These are phyloP conservation scores for Drosophila ambigua DNA, from an alignment of 1,140 invertebrate genomes.

Conservation along the genomic window DNA sequence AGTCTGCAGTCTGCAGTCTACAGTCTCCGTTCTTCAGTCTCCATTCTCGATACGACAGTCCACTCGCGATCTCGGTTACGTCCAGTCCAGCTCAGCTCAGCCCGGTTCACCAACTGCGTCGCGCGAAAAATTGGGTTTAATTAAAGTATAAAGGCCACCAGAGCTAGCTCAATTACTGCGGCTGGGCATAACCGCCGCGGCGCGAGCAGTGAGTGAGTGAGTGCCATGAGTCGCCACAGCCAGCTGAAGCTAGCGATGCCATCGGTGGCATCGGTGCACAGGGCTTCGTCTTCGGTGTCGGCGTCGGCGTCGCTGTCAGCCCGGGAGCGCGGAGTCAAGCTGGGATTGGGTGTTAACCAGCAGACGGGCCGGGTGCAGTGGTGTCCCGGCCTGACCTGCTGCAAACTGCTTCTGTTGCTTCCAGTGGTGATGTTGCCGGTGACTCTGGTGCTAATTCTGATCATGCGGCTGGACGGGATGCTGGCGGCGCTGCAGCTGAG, in stretches of 20 bases:
- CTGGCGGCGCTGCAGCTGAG: slow-evolving; percentile 63
- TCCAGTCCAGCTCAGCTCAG: slow-evolving; percentile 21
- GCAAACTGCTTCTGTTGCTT: slow-evolving; percentile 78
- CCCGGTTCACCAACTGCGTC: slow-evolving; percentile 61
- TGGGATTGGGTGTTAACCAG: slow-evolving; percentile 74
- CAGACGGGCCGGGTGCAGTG: slow-evolving; percentile 81
- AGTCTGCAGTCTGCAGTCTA: slow-evolving; percentile 12
- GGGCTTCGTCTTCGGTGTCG: neutral
- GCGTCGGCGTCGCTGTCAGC: neutral
- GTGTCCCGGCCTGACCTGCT: slow-evolving; percentile 80
- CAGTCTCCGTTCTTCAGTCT: slow-evolving; percentile 4
- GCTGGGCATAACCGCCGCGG: slow-evolving; percentile 14
- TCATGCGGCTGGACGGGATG: slow-evolving; percentile 80
- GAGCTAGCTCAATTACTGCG: slow-evolving; percentile 48
- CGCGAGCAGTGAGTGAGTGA: no score
- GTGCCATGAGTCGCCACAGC: slow-evolving; percentile 66
- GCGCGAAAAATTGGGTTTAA: slow-evolving; percentile 75
- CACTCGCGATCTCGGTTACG: slow-evolving; percentile 40
- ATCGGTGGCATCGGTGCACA: slow-evolving; percentile 59
- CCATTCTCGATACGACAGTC: slow-evolving; percentile 27
- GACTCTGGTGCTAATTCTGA: slow-evolving; percentile 74
- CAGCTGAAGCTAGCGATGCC: slow-evolving; percentile 63
- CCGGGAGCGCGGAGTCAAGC: slow-evolving; percentile 40
- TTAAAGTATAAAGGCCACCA: slow-evolving; percentile 75
- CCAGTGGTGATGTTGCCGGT: slow-evolving; percentile 81